Evolutionary conservation across 2,113 vertebrate species (phyloP).

Genomic region (Scopus umbretta): DNA sequence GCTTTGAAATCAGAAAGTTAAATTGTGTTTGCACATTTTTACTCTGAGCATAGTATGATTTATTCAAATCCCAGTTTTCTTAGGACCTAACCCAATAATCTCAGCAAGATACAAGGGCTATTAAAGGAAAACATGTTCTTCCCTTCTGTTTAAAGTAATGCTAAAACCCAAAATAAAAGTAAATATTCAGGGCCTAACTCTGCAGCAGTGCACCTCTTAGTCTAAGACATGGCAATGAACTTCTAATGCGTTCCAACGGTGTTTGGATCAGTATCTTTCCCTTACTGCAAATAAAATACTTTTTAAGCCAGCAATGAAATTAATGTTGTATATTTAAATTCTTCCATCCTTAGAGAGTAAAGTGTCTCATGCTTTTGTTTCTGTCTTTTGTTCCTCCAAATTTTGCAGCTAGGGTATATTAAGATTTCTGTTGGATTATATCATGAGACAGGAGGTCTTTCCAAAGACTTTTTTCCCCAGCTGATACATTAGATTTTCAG

Average conservation of each 20-base stretch:
- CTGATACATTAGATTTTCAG: neutral
- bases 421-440: neutral
- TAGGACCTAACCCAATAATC: neutral
- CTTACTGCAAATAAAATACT: neutral
- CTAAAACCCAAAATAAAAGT: neutral
- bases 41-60: neutral
- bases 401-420: neutral
- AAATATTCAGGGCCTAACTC: neutral
- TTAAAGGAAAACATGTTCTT: neutral
- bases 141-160: neutral
- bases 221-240: neutral
- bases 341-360: neutral
- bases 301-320: neutral
- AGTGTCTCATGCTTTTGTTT: neutral
- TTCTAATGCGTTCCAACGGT: fast-evolving
- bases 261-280: neutral
- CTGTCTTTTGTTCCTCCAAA: neutral
- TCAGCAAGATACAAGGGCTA: neutral
- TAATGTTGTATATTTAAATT: neutral
- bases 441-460: neutral
- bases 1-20: neutral
- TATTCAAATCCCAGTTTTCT: neutral
- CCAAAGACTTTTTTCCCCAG: neutral
- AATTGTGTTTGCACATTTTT: neutral
- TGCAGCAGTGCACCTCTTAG: neutral